Percentiles rank a stretch among this genome's conserved stretches.
These are phyloP conservation scores for Calosoma granatense DNA, from an alignment of 1,140 invertebrate genomes.

Conservation along the genomic window DNA sequence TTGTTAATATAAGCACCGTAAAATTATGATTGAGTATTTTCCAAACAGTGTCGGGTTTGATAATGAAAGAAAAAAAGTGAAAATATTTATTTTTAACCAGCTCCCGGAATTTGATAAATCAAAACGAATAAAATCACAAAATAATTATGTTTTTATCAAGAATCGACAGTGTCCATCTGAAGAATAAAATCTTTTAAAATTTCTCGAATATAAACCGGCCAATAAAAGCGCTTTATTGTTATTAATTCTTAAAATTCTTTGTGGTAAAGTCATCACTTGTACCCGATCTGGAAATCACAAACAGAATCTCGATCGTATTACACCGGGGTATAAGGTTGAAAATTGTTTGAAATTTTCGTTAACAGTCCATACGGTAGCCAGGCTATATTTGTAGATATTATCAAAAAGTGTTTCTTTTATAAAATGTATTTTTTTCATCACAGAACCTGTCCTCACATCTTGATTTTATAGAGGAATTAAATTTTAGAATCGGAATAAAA, in stretches of 20 bases:
- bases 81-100: too few species aligned
- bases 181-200: too few species aligned
- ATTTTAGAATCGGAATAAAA: not conserved
- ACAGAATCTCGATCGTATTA: too few species aligned
- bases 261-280: too few species aligned
- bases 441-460: not conserved
- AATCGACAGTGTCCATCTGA: not conserved
- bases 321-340: not conserved
- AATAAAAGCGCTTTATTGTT: too few species aligned
- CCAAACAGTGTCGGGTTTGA: too few species aligned
- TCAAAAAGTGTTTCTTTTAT: not conserved
- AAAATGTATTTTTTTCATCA: not conserved
- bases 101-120: too few species aligned
- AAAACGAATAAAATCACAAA: not conserved
- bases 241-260: not conserved
- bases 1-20: too few species aligned
- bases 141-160: not conserved
- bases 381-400: constrained; percentile 3
- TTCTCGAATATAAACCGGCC: too few species aligned
- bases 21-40: too few species aligned
- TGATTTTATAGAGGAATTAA: not conserved
- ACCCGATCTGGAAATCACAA: too few species aligned
- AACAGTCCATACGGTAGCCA: constrained; percentile 1
- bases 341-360: not conserved
- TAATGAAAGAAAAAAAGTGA: too few species aligned